Base-by-base conservation (phyloP, 2,888 invertebrate genomes). In the Cephus nigrinus region DNA sequence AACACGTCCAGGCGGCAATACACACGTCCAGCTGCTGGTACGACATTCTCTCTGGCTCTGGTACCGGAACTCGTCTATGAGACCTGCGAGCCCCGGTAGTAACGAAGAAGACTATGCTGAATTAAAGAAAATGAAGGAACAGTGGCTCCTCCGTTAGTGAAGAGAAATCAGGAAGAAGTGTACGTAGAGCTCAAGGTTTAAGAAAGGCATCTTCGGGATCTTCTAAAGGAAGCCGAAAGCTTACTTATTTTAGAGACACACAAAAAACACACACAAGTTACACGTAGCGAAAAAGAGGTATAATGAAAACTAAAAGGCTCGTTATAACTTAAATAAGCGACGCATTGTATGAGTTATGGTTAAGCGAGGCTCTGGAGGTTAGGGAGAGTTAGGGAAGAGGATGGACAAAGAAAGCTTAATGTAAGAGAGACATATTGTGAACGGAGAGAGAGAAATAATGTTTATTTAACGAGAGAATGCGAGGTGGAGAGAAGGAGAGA, bases 61-160 rank as follows among this genome's bases (percentile, higher is more conserved):
- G 91, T 91, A 82, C 91, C 91, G 77, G 91, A 91, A 83, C 88
- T 91, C 83, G 86, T 90, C 79, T 89, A 88, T 86, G 91, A 91
- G 84, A 84, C 89, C 68, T 90, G 84, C 82, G 90, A 90, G 85
- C 89, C 89, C 55, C 89, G 88, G 84, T 90, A 89, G 87, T 89
- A 78, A 82, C 75, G 76, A 76, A 73, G 23, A 55, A 23, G 23
- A 55, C 55, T 23, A 55, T 55, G 23, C 55, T 55, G 23, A 55
- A 55, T 23, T 55, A 23, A 15, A 5, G 55, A 55, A 23, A 55
- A 55, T 2, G 5, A 55, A 55, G 55, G 9, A 23, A 55, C 55
- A 55, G 55, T 55, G 55, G 55, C 55, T 55, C 9, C 23, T 55
- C 55, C 55, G 15, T 55, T 55, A 55, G 9, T 23, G 9, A 55